Conservation (phyloP, 2,797 vertebrate genomes). For the Protosalanx chinensis region DNA sequence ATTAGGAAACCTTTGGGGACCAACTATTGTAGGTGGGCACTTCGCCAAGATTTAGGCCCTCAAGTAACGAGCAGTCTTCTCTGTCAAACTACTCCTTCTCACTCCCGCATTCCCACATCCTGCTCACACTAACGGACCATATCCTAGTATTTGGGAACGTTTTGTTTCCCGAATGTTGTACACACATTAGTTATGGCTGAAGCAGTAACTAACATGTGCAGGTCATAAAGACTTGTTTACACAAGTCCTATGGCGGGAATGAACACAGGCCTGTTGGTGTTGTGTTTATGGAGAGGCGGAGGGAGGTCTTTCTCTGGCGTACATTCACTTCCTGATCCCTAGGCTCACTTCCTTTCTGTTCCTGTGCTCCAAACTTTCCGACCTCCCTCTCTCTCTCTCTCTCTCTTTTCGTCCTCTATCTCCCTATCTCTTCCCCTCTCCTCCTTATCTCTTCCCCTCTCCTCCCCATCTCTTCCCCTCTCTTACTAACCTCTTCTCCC, state of each 20-base stretch:
- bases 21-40: not conserved
- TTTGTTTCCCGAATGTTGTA: not conserved
- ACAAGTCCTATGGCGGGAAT: not conserved
- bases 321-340: not conserved
- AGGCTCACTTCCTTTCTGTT: too few relatives aligned
- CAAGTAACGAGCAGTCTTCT: not conserved
- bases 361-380: too few relatives aligned
- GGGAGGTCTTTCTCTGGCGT: not conserved
- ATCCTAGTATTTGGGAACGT: not conserved
- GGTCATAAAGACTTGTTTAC: not conserved
- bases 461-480: not conserved
- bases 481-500: not conserved
- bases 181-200: not conserved
- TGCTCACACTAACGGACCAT: not conserved
- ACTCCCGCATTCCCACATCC: not conserved
- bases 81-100: constrained; percentile 5
- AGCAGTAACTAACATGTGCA: not conserved
- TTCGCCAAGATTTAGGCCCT: not conserved
- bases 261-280: not conserved
- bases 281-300: not conserved
- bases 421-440: not conserved
- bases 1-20: constrained; percentile 24
- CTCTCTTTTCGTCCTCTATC: too few relatives aligned
- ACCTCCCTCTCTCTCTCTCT: not conserved
- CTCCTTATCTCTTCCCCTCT: not conserved